Evolutionary conservation across 1,140 invertebrate species (phyloP).

Genomic region (Megalopta genalis): DNA sequence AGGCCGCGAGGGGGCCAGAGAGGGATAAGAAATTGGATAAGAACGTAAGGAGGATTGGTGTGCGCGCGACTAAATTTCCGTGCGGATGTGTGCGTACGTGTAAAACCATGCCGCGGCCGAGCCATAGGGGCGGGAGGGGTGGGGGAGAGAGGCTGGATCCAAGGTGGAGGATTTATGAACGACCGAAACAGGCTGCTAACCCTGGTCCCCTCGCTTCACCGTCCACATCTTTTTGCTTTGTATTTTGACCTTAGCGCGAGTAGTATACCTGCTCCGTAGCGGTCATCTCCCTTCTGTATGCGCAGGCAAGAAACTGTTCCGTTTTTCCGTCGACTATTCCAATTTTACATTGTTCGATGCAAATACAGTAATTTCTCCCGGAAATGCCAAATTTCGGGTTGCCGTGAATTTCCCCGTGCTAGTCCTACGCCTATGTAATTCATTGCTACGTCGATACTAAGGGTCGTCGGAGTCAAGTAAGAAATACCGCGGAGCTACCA

Average conservation of each 20-base stretch:
- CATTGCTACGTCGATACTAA: too few relatives aligned
- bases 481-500: too few relatives aligned
- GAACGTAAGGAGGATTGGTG: constrained; percentile 61
- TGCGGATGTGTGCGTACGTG: constrained; percentile 21
- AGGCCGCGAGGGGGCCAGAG: constrained; percentile 8
- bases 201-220: constrained; percentile 54
- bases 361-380: too few relatives aligned
- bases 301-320: constrained; percentile 62
- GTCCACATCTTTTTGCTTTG: constrained; percentile 61
- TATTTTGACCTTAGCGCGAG: constrained; percentile 61
- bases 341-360: constrained; percentile 8
- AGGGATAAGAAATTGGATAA: constrained; percentile 65
- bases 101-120: constrained; percentile 47
- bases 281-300: constrained; percentile 26
- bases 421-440: too few relatives aligned
- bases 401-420: too few relatives aligned
- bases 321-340: constrained; percentile 12
- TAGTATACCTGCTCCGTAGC: constrained; percentile 48
- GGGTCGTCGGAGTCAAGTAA: too few relatives aligned
- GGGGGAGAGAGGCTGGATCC: constrained; percentile 51
- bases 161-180: constrained; percentile 76
- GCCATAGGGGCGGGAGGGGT: constrained; percentile 37
- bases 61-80: constrained; percentile 52
- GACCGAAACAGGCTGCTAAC: constrained; percentile 73
- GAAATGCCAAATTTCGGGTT: too few relatives aligned